Percentiles rank a stretch among this genome's conserved stretches.
Conservation (phyloP, 1,140 invertebrate species). For the Drosophila pseudoobscura region DNA sequence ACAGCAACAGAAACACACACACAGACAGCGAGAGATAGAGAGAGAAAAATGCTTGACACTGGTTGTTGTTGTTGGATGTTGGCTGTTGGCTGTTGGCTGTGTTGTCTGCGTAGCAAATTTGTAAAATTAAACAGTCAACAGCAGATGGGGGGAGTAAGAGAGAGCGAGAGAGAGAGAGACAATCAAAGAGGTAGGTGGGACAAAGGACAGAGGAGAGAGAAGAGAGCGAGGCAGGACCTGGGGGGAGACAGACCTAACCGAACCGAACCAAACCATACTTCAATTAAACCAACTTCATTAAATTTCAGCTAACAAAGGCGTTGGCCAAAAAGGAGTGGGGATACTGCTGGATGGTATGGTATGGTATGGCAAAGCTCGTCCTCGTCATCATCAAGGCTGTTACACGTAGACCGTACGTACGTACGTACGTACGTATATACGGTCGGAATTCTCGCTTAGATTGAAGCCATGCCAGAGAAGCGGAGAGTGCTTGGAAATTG, state of each 20-base stretch:
- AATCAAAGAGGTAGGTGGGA: conserved; percentile 28
- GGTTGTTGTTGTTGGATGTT: conserved; percentile 8
- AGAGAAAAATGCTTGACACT: conserved; percentile 67
- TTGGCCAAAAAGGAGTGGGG: conserved; percentile 51
- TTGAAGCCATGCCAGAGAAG: conserved; percentile 35
- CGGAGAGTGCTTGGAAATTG: conserved; percentile 68
- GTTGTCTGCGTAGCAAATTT: conserved; percentile 80
- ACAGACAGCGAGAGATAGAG: conserved; percentile 16
- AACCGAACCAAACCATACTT: conserved; percentile 62
- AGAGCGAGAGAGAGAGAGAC: background rate
- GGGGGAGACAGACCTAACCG: background rate
- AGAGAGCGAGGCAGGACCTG: background rate
- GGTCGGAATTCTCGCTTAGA: conserved; percentile 55
- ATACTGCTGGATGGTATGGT: background rate
- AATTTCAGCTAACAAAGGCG: conserved; percentile 82
- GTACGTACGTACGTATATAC: conserved; percentile 9
- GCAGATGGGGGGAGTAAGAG: background rate
- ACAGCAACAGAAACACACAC: conserved; percentile 25
- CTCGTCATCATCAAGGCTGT: conserved; percentile 56
- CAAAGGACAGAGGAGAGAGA: background rate
- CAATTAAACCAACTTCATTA: conserved; percentile 82
- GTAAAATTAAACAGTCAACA: conserved; percentile 82
- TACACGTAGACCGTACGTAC: conserved; percentile 38
- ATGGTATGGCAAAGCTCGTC: conserved; percentile 29
- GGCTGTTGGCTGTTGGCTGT: conserved; percentile 21